These are phyloP conservation scores for Styela plicata DNA, from an alignment of 23 tunicate species.

Conservation along the genomic window DNA sequence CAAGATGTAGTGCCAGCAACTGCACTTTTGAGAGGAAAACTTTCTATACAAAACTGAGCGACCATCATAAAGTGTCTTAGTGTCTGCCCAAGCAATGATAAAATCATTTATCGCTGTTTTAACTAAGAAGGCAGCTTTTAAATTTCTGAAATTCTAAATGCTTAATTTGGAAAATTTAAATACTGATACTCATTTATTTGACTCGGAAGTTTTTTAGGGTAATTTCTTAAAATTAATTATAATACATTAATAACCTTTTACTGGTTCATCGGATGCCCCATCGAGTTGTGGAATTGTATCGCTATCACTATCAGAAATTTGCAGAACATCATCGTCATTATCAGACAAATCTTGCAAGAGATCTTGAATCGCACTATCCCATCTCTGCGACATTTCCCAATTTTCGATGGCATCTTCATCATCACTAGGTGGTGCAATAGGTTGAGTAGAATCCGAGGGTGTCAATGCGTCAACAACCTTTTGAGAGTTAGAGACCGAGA, in stretches of 20 bases:
- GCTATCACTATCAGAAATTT: constrained; percentile 15
- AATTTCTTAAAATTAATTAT: too few relatives aligned
- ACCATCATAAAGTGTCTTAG: too few relatives aligned
- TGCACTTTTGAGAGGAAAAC: too few relatives aligned
- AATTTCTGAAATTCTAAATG: too few relatives aligned
- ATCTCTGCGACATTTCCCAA: constrained; percentile 66
- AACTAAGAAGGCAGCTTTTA: too few relatives aligned
- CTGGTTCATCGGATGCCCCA: constrained; percentile 57
- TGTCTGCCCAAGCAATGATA: too few relatives aligned
- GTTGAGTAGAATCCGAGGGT: constrained; percentile 3
- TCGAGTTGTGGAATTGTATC: constrained; percentile 54
- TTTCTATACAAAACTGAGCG: too few relatives aligned
- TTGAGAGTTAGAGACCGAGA: neutral
- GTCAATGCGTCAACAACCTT: neutral
- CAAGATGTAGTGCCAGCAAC: too few relatives aligned
- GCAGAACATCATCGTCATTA: neutral
- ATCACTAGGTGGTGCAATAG: neutral
- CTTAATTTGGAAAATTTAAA: too few relatives aligned
- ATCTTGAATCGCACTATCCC: constrained; percentile 83
- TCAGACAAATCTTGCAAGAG: constrained; percentile 29
- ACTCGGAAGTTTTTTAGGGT: too few relatives aligned
- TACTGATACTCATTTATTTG: too few relatives aligned
- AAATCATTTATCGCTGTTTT: too few relatives aligned
- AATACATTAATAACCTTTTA: constrained; percentile 6
- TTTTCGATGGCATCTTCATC: constrained; percentile 43